Conservation (phyloP, 2,113 vertebrate genomes). For the Pavo muticus region DNA sequence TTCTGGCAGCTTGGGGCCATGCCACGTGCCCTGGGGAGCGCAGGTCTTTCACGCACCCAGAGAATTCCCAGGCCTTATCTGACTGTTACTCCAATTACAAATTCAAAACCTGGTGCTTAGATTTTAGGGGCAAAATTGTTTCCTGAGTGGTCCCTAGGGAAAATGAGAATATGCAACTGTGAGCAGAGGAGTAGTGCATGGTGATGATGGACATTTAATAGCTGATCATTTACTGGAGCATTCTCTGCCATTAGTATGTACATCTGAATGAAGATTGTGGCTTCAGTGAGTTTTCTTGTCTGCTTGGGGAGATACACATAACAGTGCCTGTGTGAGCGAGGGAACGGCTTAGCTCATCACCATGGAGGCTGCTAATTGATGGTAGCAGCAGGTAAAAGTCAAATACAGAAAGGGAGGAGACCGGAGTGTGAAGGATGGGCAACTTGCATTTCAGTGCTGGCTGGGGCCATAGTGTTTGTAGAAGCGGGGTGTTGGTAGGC, state of each 20-base stretch:
- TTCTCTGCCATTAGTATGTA: neutral
- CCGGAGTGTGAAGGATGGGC: neutral
- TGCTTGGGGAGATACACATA: neutral
- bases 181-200: neutral
- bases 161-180: neutral
- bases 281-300: neutral
- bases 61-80: neutral
- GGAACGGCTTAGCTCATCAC: neutral
- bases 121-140: neutral
- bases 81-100: neutral
- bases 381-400: neutral
- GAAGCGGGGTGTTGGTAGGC: neutral
- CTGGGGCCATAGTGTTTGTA: neutral
- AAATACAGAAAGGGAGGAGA: neutral
- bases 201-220: neutral
- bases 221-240: neutral
- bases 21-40: no score
- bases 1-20: no score
- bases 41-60: neutral
- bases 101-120: neutral
- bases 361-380: neutral
- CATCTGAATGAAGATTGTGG: neutral
- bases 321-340: neutral
- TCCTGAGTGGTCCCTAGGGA: neutral
- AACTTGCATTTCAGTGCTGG: fast-evolving